These are phyloP conservation scores for Chlorops oryzae DNA, from an alignment of 1,140 invertebrate species.

Conservation along the genomic window DNA sequence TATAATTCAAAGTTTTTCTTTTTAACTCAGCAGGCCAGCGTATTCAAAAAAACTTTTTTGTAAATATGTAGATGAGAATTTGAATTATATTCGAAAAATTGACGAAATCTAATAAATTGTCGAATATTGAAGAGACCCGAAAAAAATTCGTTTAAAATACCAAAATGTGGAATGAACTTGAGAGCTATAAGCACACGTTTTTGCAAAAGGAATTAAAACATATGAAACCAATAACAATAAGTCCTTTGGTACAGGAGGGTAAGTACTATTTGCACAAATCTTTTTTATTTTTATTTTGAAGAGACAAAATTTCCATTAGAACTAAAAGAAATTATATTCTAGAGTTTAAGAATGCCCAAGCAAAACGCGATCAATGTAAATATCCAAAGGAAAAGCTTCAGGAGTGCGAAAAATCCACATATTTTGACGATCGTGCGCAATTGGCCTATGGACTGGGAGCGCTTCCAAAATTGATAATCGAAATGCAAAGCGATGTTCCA, in stretches of 20 bases:
- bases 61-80: no score
- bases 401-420: conserved; percentile 19
- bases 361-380: neutral
- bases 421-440: conserved; percentile 32
- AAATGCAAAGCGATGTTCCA: conserved; percentile 28
- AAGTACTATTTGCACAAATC: neutral
- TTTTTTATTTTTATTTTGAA: conserved; percentile 10
- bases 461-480: conserved; percentile 32
- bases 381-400: neutral
- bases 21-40: no score
- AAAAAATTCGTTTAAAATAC: conserved; percentile 4
- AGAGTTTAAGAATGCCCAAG: neutral
- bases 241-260: conserved; percentile 24
- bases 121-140: no score
- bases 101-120: no score
- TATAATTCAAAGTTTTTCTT: no score
- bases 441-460: conserved; percentile 34
- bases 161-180: conserved; percentile 38
- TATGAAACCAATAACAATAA: conserved; percentile 25
- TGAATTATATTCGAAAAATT: no score
- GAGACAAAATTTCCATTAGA: conserved; percentile 8
- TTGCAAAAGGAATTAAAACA: conserved; percentile 30
- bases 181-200: conserved; percentile 33
- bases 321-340: no score
- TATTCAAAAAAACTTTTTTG: no score